phyloP scores from a whole-genome alignment of 2,797 vertebrate species.

The Furcifer pardalis region DNA sequence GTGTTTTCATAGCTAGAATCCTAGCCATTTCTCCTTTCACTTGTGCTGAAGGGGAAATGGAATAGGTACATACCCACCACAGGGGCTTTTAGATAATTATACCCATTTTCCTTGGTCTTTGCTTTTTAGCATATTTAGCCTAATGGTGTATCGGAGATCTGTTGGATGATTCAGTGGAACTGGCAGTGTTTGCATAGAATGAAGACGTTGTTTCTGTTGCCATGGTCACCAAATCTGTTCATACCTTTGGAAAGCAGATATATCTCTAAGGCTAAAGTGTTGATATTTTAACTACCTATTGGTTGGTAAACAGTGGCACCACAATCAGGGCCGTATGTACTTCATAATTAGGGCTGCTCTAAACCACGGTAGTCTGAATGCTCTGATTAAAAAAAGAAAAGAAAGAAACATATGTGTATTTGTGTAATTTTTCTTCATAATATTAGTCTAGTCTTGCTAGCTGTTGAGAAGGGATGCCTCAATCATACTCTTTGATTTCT shows the following conservation, averaged over 20 bases:
- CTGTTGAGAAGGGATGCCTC: background rate
- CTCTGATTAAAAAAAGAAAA: background rate
- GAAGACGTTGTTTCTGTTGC: conserved; percentile 13
- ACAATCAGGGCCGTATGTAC: background rate
- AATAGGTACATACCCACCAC: background rate
- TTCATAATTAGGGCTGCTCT: background rate
- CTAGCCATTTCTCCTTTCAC: background rate
- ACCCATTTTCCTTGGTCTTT: background rate
- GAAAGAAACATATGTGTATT: background rate
- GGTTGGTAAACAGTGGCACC: background rate
- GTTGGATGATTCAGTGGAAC: background rate
- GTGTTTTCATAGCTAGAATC: background rate
- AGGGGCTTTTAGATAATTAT: conserved; percentile 11
- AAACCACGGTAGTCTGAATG: background rate
- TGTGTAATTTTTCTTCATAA: background rate
- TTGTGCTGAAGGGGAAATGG: background rate
- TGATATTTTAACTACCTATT: background rate
- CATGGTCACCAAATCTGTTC: background rate
- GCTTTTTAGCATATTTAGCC: conserved; percentile 8
- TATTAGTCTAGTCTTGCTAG: background rate
- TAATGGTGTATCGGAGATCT: background rate
- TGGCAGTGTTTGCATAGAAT: background rate
- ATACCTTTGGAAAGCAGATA: fast-evolving
- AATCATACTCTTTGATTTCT: background rate
- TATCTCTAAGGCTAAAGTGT: background rate